Evolutionary conservation across 1,140 invertebrate species (phyloP).

Genomic region (Drosophila kanapiae): DNA sequence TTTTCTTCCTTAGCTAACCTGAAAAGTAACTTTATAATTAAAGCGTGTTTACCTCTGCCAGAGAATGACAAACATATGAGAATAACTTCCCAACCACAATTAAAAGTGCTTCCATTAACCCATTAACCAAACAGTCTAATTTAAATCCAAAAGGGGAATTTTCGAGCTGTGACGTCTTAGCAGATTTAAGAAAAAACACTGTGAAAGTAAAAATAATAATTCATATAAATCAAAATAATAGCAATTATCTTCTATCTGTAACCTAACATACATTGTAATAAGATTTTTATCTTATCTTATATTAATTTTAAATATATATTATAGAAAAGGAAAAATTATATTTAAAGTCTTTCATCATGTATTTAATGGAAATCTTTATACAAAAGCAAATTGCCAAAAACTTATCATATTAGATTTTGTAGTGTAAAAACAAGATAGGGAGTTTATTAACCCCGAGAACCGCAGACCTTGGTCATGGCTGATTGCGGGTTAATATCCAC

Average conservation of each 20-base stretch:
- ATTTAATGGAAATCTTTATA: neutral
- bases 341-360: neutral
- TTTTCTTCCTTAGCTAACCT: neutral
- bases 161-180: neutral
- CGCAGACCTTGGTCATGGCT: slow-evolving; percentile 55
- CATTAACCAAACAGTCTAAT: slow-evolving; percentile 14
- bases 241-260: too few species aligned
- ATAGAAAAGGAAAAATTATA: neutral
- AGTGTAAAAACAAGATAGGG: neutral
- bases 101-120: neutral
- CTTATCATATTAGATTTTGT: neutral
- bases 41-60: neutral
- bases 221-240: neutral
- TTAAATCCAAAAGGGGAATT: neutral
- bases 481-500: slow-evolving; percentile 7
- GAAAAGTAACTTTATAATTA: slow-evolving; percentile 7
- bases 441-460: slow-evolving; percentile 42
- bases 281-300: too few species aligned
- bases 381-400: too few species aligned
- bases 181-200: neutral
- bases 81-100: slow-evolving; percentile 5
- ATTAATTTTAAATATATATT: neutral
- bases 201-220: neutral
- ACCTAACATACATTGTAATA: too few species aligned
- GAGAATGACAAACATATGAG: slow-evolving; percentile 1